Conservation (phyloP, 2,888 invertebrate species). For the Diploptera punctata region DNA sequence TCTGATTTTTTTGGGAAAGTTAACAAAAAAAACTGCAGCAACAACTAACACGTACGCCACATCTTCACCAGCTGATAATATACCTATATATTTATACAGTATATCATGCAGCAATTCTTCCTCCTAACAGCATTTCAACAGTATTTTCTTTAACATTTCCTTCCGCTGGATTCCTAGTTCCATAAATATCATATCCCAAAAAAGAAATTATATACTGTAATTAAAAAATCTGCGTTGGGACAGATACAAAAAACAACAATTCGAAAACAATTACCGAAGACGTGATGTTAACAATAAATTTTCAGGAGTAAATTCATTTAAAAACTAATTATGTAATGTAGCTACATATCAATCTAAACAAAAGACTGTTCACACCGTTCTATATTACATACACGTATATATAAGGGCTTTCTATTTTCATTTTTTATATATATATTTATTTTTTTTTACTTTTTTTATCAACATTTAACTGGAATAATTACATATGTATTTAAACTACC, state of each 20-base stretch:
- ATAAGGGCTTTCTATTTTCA: not conserved
- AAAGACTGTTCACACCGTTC: slow-evolving; percentile 12
- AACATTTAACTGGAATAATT: not conserved
- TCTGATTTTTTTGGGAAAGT: slow-evolving; percentile 17
- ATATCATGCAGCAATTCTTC: slow-evolving; percentile 1
- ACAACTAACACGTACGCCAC: slow-evolving; percentile 34
- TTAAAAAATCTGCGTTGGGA: not conserved
- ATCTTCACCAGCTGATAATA: not conserved
- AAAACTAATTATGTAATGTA: not conserved
- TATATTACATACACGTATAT: not conserved
- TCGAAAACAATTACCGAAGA: not conserved
- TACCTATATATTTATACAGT: slow-evolving; percentile 10
- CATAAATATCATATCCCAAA: not conserved
- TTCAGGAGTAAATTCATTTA: not conserved
- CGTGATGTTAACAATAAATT: slow-evolving; percentile 4
- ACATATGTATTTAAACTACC: slow-evolving; percentile 25
- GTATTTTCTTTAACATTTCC: slow-evolving; percentile 6
- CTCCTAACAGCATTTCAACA: slow-evolving; percentile 12
- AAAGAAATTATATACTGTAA: too few relatives aligned
- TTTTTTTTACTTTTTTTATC: not conserved
- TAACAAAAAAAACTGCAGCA: slow-evolving; percentile 32
- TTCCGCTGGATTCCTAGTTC: slow-evolving; percentile 14
- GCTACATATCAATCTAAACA: not conserved
- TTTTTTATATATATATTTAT: too few relatives aligned
- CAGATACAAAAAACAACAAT: slow-evolving; percentile 15